phyloP scores from a whole-genome alignment of 2,113 vertebrate species.

The Pterocles burchelli region DNA sequence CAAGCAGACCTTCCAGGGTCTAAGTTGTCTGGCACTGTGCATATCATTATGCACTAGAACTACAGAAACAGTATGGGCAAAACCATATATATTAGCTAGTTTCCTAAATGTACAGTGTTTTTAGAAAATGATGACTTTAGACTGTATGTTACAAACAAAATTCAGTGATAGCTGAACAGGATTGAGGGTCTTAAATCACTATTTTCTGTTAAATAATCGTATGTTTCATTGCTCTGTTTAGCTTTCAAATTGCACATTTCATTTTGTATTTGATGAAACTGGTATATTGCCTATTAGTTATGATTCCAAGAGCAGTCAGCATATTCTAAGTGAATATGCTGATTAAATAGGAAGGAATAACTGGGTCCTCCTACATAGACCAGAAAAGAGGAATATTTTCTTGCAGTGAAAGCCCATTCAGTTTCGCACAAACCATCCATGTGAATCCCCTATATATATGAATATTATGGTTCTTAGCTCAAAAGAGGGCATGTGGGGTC shows the following conservation, averaged over 20 bases:
- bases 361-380: background rate
- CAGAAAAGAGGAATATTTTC: background rate
- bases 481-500: fast-evolving
- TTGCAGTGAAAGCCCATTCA: background rate
- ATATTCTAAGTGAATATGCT: constrained; percentile 8
- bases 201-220: constrained; percentile 43
- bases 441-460: background rate
- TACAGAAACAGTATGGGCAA: background rate
- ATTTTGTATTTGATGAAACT: constrained; percentile 10
- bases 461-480: background rate
- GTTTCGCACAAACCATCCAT: background rate
- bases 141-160: background rate
- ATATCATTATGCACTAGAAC: background rate
- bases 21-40: background rate
- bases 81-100: background rate
- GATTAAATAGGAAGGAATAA: constrained; percentile 42
- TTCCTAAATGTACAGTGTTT: background rate
- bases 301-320: constrained; percentile 9
- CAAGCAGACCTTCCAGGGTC: background rate
- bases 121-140: background rate
- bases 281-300: background rate
- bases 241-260: constrained; percentile 26
- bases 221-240: constrained; percentile 17
- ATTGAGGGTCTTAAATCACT: background rate
- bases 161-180: background rate